Evolutionary conservation across 2,888 invertebrate species (phyloP).

Genomic region (Ischnura elegans): DNA sequence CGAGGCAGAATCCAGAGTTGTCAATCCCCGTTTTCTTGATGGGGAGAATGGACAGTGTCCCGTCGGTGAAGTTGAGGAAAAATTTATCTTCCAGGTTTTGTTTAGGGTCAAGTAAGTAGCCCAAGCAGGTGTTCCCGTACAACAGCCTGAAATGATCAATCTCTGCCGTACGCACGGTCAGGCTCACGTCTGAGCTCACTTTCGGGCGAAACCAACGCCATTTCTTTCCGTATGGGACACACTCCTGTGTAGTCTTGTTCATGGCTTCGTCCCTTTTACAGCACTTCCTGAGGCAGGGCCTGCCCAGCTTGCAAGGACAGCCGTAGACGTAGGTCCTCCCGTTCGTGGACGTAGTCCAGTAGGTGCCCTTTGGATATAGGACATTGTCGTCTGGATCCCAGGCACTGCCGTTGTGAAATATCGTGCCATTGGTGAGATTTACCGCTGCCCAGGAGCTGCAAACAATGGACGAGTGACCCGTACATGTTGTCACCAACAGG

Average conservation of each 20-base stretch:
- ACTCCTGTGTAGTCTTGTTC: neutral
- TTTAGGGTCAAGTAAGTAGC: slow-evolving; percentile 16
- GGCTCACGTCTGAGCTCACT: neutral
- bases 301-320: slow-evolving; percentile 30
- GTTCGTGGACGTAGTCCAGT: neutral
- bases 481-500: neutral
- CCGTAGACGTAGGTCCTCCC: neutral
- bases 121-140: neutral
- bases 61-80: slow-evolving; percentile 42
- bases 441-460: neutral
- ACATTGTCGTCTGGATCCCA: neutral
- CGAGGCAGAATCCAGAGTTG: slow-evolving; percentile 1
- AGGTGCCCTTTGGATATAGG: neutral
- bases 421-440: neutral
- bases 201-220: slow-evolving; percentile 30
- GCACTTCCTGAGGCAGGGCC: slow-evolving; percentile 39
- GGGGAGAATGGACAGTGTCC: neutral
- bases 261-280: slow-evolving; percentile 30
- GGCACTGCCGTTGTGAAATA: neutral
- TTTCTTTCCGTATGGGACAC: neutral
- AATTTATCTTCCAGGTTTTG: slow-evolving; percentile 27
- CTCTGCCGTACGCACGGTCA: neutral
- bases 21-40: slow-evolving; percentile 34
- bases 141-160: neutral
- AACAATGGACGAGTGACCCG: neutral